These are phyloP conservation scores for Thaleichthys pacificus DNA, from an alignment of 2,797 vertebrate genomes.

Conservation along the genomic window DNA sequence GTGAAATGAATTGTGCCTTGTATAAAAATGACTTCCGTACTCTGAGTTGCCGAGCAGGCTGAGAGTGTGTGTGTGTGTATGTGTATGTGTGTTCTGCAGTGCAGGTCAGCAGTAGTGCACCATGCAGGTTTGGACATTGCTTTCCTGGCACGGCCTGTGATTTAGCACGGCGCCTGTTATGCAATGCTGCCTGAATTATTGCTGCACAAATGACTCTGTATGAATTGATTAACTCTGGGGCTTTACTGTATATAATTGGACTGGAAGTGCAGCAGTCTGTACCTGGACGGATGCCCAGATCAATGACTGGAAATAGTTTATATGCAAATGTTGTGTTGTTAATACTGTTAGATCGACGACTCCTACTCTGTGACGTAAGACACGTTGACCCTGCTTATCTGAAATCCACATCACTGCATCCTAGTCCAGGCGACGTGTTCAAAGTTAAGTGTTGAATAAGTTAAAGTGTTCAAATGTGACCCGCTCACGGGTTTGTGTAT, in stretches of 20 bases:
- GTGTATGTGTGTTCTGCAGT: slow-evolving; percentile 9
- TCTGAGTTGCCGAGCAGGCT: slow-evolving; percentile 28
- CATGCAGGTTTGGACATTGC: slow-evolving; percentile 14
- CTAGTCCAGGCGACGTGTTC: not conserved
- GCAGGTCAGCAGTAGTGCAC: slow-evolving; percentile 42
- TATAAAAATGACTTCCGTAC: slow-evolving; percentile 20
- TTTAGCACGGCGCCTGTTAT: slow-evolving; percentile 55
- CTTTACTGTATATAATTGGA: slow-evolving; percentile 61
- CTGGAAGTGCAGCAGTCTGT: slow-evolving; percentile 50
- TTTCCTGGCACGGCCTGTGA: slow-evolving; percentile 48
- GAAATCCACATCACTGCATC: not conserved
- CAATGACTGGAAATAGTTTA: slow-evolving; percentile 52
- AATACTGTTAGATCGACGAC: not conserved
- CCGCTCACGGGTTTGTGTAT: not conserved
- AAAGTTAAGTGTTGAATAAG: too few relatives aligned
- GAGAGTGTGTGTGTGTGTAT: not conserved
- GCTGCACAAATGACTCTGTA: slow-evolving; percentile 54
- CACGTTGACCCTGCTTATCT: not conserved
- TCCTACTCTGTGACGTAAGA: not conserved
- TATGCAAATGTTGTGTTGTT: slow-evolving; percentile 18
- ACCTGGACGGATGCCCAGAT: slow-evolving; percentile 57
- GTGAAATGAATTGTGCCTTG: slow-evolving; percentile 29
- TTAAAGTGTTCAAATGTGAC: not conserved
- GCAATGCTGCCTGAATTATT: slow-evolving; percentile 65
- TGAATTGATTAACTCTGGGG: slow-evolving; percentile 66